Percentiles rank a stretch among this genome's conserved stretches.
Conservation (phyloP, 1,140 invertebrate genomes). For the Tetranychus urticae region DNA sequence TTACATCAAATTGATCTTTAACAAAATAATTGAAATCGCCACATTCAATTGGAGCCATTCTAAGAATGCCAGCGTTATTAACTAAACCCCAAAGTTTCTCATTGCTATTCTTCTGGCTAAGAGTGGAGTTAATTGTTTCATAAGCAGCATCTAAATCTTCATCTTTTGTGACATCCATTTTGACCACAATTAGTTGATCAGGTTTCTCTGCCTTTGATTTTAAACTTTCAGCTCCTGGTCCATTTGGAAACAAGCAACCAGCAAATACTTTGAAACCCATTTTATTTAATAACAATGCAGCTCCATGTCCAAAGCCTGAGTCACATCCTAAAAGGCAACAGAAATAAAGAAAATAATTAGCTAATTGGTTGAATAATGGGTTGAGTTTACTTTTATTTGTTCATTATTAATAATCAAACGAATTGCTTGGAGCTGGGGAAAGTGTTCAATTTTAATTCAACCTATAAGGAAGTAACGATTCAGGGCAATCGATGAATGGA, state of each 20-base stretch:
- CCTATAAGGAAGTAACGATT: no score
- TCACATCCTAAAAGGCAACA: constrained; percentile 22
- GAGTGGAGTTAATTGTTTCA: neutral
- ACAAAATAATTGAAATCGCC: neutral
- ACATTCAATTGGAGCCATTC: constrained; percentile 19
- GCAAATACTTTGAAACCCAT: constrained; percentile 25
- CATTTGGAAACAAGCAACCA: constrained; percentile 22
- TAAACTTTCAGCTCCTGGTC: constrained; percentile 16
- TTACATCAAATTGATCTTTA: constrained; percentile 17
- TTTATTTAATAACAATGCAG: constrained; percentile 20
- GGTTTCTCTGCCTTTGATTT: neutral
- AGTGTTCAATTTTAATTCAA: no score
- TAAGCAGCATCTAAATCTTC: constrained; percentile 3
- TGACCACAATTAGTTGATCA: constrained; percentile 16
- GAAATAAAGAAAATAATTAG: neutral
- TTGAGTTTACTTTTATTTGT: no score
- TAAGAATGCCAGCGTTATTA: constrained; percentile 23
- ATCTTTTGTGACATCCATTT: constrained; percentile 22
- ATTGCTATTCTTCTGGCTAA: neutral
- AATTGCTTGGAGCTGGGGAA: no score
- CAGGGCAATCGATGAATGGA: no score
- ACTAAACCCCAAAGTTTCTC: constrained; percentile 17
- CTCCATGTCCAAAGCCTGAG: constrained; percentile 22
- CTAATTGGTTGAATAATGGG: neutral
- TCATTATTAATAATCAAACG: neutral